These are phyloP conservation scores for Megalonaias nervosa DNA, from an alignment of 1,140 invertebrate genomes.

Conservation along the genomic window DNA sequence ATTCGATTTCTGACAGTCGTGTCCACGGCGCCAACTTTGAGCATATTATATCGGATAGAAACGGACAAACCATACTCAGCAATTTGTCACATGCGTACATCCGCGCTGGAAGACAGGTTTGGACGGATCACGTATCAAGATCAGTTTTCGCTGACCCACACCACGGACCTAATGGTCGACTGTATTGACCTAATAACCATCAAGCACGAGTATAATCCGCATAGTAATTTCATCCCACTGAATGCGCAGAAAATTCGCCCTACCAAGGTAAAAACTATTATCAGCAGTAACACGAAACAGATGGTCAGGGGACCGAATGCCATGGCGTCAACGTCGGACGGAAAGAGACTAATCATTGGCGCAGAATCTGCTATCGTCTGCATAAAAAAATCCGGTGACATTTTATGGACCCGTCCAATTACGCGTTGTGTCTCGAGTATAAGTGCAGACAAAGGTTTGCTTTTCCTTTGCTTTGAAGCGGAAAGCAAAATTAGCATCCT, in stretches of 20 bases:
- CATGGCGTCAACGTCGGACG: constrained; percentile 29
- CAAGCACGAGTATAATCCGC: constrained; percentile 28
- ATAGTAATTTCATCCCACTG: constrained; percentile 30
- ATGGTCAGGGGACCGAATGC: constrained; percentile 33
- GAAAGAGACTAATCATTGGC: constrained; percentile 32
- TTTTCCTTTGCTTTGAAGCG: constrained; percentile 34
- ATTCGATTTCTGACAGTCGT: constrained; percentile 29
- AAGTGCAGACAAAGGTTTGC: constrained; percentile 28
- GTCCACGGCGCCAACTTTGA: constrained; percentile 14
- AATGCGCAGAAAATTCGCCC: constrained; percentile 21
- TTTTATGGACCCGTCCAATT: constrained; percentile 31
- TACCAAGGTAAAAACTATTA: constrained; percentile 17
- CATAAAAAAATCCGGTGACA: constrained; percentile 26
- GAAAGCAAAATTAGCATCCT: constrained; percentile 27
- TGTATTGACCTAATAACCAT: constrained; percentile 33
- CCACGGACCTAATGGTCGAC: constrained; percentile 27
- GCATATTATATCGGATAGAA: constrained; percentile 26
- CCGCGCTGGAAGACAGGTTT: constrained; percentile 30
- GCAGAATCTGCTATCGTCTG: constrained; percentile 33
- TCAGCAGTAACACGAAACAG: constrained; percentile 27
- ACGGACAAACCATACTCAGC: constrained; percentile 34
- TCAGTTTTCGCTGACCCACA: constrained; percentile 32
- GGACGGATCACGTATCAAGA: constrained; percentile 23
- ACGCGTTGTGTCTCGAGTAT: constrained; percentile 24
- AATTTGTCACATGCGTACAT: constrained; percentile 33